Evolutionary conservation across 1,140 invertebrate species (phyloP), one percentile per base, ranked within the genome.

Genomic region (Andrena cerasifolii): DNA sequence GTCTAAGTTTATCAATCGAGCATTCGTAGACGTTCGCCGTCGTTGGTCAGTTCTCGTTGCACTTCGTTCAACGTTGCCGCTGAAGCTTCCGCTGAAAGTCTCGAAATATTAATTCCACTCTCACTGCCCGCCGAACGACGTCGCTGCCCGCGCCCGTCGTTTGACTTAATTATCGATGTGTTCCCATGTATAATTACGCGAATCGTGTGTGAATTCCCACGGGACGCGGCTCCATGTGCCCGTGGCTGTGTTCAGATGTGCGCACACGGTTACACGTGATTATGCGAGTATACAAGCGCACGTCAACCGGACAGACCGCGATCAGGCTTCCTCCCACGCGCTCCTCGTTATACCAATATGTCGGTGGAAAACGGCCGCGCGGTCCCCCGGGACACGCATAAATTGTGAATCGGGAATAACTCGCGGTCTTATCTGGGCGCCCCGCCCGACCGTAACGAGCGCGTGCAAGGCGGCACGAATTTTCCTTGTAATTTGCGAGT

Each of bases 91-190:
- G 45, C 24, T 28, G 40, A 18, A 16, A 31, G 1, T 68, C 14
- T 49, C 62, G 18, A 31, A 62, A 26, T 61, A 49, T 72, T 47
- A 72, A 72, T 61, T 12, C 14, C 0, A 4, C 24, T 0, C 4
- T 8, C 7, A 0, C 6, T 16, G 0, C 10, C 2, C 10, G 21
- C 28, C 51, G 16, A 56, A 24, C 43, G 10, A 16, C 43, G 18
- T 56, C 12, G 10, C 26, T 24, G 24, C n/a, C 8, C 16, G 31
- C 21, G 0, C 14, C 7, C 40, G 58, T 63, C 75, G 45, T 56
- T 85, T 78, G 67, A 84, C 76, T 85, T 76, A 75, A 84, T 85
- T 67, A 75, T 68, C 82, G 68, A 71, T 49, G 58, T 28, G 62
- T 61, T 53, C 21, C 67, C 18, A 24, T 24, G 49, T 62, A 79